A percentile compares a stretch with the other conserved stretches of the same genome.
Conservation (phyloP, 2,888 invertebrate species). For the Drosophila borealis region DNA sequence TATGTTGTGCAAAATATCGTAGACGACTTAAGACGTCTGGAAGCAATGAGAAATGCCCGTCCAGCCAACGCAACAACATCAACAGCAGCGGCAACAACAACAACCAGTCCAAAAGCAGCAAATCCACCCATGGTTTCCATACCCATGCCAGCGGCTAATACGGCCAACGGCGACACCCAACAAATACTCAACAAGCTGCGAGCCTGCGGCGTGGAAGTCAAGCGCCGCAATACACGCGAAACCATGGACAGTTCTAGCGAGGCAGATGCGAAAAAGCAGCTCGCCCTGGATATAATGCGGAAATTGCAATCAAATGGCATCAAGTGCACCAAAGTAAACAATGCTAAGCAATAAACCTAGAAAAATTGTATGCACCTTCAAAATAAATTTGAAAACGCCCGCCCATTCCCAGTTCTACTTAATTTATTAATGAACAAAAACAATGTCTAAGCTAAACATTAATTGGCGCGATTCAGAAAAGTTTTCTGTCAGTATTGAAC, state of each 20-base stretch:
- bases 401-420: not conserved
- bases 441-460: too few relatives aligned
- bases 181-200: conserved; percentile 76
- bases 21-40: conserved; percentile 28
- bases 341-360: conserved; percentile 18
- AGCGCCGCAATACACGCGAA: conserved; percentile 53
- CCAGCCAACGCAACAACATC: not conserved
- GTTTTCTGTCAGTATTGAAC: too few relatives aligned
- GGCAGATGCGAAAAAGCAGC: conserved; percentile 28
- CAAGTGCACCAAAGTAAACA: conserved; percentile 64
- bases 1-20: conserved; percentile 27
- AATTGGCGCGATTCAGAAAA: too few relatives aligned
- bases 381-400: conserved; percentile 13
- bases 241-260: not conserved
- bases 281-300: conserved; percentile 69
- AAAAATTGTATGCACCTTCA: not conserved
- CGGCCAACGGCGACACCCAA: conserved; percentile 55
- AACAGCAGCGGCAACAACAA: not conserved
- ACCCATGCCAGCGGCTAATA: conserved; percentile 24
- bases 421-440: too few relatives aligned
- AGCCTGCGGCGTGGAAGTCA: conserved; percentile 79
- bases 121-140: conserved; percentile 22
- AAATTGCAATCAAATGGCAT: conserved; percentile 81
- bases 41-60: not conserved
- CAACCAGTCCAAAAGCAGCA: not conserved